Conservation (phyloP, 2,113 vertebrate species). For the Ariopsis seemanni region DNA sequence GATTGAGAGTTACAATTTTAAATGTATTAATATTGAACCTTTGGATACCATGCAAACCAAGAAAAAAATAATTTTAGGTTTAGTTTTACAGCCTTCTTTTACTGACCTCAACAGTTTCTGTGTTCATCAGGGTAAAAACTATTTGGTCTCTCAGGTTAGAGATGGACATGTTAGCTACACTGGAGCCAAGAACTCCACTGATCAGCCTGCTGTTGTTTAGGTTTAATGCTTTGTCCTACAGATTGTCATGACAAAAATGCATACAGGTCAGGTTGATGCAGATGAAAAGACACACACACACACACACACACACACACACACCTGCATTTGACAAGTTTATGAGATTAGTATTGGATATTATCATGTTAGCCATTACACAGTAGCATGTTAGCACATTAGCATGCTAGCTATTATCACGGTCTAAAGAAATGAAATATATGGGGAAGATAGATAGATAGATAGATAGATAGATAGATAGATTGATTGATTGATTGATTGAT, state of each 20-base stretch:
- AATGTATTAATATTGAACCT: background rate
- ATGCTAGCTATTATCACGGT: too few species aligned
- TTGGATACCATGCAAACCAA: background rate
- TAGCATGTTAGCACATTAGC: too few species aligned
- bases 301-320: background rate
- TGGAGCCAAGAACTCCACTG: conserved; percentile 87
- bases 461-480: too few species aligned
- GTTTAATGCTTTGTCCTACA: conserved; percentile 75
- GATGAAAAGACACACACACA: background rate
- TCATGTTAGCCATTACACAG: too few species aligned
- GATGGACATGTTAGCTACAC: conserved; percentile 84
- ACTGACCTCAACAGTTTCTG: conserved; percentile 62
- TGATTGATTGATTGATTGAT: too few species aligned
- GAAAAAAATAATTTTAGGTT: background rate
- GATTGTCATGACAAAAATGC: background rate
- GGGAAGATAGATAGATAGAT: too few species aligned
- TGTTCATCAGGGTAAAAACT: conserved; percentile 77
- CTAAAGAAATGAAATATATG: too few species aligned
- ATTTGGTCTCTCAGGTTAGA: conserved; percentile 76
- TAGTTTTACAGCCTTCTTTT: background rate
- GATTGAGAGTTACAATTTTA: conserved; percentile 4
- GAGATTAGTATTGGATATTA: too few species aligned
- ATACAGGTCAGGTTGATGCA: background rate
- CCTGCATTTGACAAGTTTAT: background rate
- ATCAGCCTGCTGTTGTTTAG: conserved; percentile 69